Base-by-base conservation (phyloP, 2,113 vertebrate genomes). In the Pseudorectes ferrugineus region DNA sequence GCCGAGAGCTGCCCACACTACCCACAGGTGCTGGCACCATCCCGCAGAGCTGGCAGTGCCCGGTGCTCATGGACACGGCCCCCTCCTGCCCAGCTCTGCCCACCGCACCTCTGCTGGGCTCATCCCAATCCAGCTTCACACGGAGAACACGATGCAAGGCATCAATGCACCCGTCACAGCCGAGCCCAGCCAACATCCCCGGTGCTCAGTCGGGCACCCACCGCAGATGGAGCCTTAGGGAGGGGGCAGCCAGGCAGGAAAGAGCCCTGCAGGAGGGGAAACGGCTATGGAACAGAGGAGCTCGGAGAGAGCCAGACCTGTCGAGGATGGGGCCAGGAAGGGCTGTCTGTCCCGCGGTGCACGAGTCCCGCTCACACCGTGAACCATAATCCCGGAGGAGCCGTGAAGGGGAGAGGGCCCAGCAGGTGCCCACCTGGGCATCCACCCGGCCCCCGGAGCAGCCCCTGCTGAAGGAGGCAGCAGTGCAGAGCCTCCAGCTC, bases 81-180 rank as follows among this genome's bases (percentile, higher is more conserved):
- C 33, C 17, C 24, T 55, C 65, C 74, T 28, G 78, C 68, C 71
- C 1, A 0, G 46, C 15, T 38, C 83, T 85, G 49, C 78, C 79
- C 14, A 2, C 8, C 28, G 75, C 13, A 1, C 0, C 17, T 0
- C 62, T 3, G 4, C 9, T 2, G 59, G 55, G 51, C 70, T 88
- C 38, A 7, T 17, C 65, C 88, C 5, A 0, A 0, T 0, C 36
- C 68, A 29, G 59, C 54, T 36, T 11, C 23, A 1, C 7, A 7
- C 0, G 0, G 49, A 38, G 45, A 58, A 43, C 31, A 4, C 2
- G 0, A 13, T 0, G 13, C 2, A 5, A 40, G 17, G 3, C 42
- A 48, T 2, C 42, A 31, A 14, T 1, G 2, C 58, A 2, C 10
- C 45, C 3, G 0, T 12, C 45, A 6, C 3, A 2, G 1, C 52